Conservation (phyloP, 2,888 invertebrate genomes). For the Hipparchia semele region DNA sequence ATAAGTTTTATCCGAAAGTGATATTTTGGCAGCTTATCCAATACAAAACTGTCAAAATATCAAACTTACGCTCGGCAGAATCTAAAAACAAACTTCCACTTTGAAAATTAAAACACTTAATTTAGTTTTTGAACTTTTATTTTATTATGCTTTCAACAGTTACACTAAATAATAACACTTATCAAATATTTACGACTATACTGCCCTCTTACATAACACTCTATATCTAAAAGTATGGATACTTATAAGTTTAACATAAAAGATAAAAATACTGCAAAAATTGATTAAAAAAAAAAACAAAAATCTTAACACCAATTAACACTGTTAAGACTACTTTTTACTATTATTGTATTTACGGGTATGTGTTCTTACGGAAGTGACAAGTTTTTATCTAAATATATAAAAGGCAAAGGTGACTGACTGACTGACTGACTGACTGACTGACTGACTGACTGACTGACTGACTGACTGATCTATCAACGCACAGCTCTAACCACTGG, state of each 20-base stretch:
- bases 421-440: too few species aligned
- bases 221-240: constrained; percentile 52
- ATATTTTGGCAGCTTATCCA: too few species aligned
- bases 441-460: too few species aligned
- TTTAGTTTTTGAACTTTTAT: constrained; percentile 21
- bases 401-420: too few species aligned
- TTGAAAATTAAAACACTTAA: neutral
- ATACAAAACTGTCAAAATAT: too few species aligned
- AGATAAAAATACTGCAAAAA: constrained; percentile 15
- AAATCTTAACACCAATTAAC: neutral
- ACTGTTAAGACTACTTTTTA: neutral
- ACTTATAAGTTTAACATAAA: constrained; percentile 30
- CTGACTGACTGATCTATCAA: too few species aligned
- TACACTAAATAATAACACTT: constrained; percentile 41
- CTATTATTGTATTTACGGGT: too few species aligned
- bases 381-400: too few species aligned
- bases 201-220: constrained; percentile 46
- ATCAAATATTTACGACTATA: constrained; percentile 47
- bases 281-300: neutral
- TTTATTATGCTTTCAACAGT: constrained; percentile 20
- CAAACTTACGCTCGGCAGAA: too few species aligned
- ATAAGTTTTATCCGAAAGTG: too few species aligned
- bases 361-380: too few species aligned
- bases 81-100: neutral
- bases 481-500: too few species aligned